A percentile compares a stretch with the other conserved stretches of the same genome.
Evolutionary conservation across 2,888 invertebrate species (phyloP).

Genomic region (Xylota segnis): DNA sequence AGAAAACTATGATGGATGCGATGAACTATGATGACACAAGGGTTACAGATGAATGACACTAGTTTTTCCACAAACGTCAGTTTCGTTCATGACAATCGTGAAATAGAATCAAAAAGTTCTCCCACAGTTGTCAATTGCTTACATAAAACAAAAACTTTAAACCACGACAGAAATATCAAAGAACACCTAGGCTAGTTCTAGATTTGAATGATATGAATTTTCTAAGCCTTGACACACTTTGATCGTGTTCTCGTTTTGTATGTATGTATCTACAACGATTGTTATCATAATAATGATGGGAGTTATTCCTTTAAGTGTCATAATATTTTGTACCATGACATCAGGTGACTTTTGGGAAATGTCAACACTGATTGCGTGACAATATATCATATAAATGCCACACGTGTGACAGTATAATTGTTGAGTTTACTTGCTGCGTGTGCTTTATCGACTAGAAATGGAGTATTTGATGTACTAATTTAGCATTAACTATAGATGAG

Average conservation of each 20-base stretch:
- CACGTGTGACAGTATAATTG: constrained; percentile 4
- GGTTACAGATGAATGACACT: background rate
- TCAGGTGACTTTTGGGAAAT: constrained; percentile 15
- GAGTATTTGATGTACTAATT: background rate
- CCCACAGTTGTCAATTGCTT: too few relatives aligned
- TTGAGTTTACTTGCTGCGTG: constrained; percentile 6
- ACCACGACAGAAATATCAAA: background rate
- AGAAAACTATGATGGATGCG: constrained; percentile 25
- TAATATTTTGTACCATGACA: constrained; percentile 4
- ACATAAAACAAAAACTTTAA: too few relatives aligned
- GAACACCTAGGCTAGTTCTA: background rate
- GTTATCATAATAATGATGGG: background rate
- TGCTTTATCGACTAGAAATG: background rate
- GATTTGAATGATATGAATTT: background rate
- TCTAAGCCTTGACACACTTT: constrained; percentile 7
- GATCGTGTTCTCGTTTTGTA: background rate
- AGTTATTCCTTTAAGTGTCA: background rate
- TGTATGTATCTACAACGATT: too few relatives aligned
- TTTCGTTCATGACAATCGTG: too few relatives aligned
- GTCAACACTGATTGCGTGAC: constrained; percentile 32
- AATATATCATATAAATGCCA: constrained; percentile 5
- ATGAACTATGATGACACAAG: background rate
- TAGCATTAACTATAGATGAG: background rate
- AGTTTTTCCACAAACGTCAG: too few relatives aligned
- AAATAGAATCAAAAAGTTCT: too few relatives aligned